Evolutionary conservation across 2,797 vertebrate genomes (phyloP), one percentile per base, ranked within the genome.

Genomic region (Platalea minor): DNA sequence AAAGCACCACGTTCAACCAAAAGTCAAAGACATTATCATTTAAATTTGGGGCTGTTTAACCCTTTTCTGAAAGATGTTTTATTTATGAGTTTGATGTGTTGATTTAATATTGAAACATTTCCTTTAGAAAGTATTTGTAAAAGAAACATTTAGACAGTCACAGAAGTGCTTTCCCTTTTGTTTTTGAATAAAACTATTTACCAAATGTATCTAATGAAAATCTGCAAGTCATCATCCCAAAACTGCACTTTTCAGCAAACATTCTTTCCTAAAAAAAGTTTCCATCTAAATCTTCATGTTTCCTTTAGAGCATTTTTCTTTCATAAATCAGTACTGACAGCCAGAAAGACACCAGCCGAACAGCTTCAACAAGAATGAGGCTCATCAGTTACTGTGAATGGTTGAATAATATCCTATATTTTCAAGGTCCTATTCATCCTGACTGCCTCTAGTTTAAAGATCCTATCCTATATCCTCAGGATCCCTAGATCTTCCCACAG

Each of bases 151-250:
- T 69, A 39, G 84, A 94, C 67, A 78, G 85, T n/a, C 89, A 93
- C 37, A 92, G 79, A 94, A 89, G 69, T 88, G 28, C 83, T 81
- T 91, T 91, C 84, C 17, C 43, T 46, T 94, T 91, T 87, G 74
- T 70, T 96, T 97, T 88, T 85, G 43, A 90, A 78, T 74, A 81
- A 91, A 90, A 68, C 29, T 88, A 48, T 93, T 90, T 82, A 82
- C 76, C 41, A 76, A 95, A 88, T 60, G 33, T 61, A 92, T 94
- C 91, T 93, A 70, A 73, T 2, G 5, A 91, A 95, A 96, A 93
- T 86, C 93, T 97, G 94, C 94, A 96, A 96, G 85, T 93, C 80
- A 79, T 96, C 95, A 95, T 75, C 86, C 48, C 85, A 67, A 96
- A 96, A 93, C 73, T 96, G 89, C 77, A 90, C 69, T 94, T 95